Conservation (phyloP, 23 tunicate genomes). For the Halocynthia roretzi region DNA sequence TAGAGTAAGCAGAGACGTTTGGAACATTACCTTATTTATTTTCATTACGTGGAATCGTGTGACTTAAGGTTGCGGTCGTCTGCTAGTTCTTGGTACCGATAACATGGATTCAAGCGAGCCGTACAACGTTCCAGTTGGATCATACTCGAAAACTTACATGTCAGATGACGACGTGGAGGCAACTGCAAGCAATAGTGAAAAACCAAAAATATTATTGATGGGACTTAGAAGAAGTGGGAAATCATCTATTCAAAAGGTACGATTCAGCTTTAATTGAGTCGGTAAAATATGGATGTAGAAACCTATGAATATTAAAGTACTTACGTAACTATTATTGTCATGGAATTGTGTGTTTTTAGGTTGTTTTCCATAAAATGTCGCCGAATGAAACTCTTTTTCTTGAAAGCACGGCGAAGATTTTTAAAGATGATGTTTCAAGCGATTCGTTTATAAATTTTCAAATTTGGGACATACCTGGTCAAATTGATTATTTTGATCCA, state of each 20-base stretch:
- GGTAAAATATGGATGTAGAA: not conserved
- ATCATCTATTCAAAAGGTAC: constrained; percentile 91
- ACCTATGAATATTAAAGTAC: not conserved
- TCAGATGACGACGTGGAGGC: constrained; percentile 27
- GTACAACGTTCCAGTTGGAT: constrained; percentile 49
- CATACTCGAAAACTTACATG: constrained; percentile 45
- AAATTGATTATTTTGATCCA: constrained; percentile 65
- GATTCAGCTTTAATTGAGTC: not conserved
- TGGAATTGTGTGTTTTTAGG: constrained; percentile 25
- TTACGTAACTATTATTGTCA: not conserved
- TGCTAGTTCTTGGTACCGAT: too few species aligned
- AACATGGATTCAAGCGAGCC: constrained; percentile 22
- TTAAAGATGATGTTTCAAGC: constrained; percentile 84
- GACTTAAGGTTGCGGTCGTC: too few species aligned
- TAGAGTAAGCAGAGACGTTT: too few species aligned
- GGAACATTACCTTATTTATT: too few species aligned
- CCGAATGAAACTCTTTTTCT: constrained; percentile 92
- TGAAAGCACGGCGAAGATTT: constrained; percentile 79
- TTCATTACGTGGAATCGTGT: too few species aligned
- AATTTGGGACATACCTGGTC: constrained; percentile 98
- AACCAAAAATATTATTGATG: constrained; percentile 85
- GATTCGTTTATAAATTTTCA: constrained; percentile 90
- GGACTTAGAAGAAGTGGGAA: constrained; percentile 90
- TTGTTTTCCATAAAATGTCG: constrained; percentile 91
- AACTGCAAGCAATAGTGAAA: constrained; percentile 36